Evolutionary conservation across 2,113 vertebrate species (phyloP).

Genomic region (Coreoperca whiteheadi): DNA sequence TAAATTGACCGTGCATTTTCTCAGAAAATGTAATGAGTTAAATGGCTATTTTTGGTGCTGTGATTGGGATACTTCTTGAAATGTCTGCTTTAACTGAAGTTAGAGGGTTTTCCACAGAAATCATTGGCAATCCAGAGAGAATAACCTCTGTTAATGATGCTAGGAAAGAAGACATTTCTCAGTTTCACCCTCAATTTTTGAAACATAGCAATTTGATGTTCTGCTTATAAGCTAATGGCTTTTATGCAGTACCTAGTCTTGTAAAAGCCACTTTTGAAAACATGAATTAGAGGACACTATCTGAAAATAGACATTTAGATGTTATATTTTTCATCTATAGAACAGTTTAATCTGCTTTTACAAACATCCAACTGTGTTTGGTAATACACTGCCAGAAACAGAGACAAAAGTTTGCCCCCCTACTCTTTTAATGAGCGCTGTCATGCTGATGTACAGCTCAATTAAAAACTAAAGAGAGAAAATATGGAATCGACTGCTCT

Average conservation of each 20-base stretch:
- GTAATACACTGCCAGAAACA: not conserved
- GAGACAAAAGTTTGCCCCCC: not conserved
- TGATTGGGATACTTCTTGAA: not conserved
- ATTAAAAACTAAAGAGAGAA: slow-evolving; percentile 10
- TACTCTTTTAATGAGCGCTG: slow-evolving; percentile 1
- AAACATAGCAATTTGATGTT: not conserved
- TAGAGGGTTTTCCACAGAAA: not conserved
- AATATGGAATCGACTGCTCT: not conserved
- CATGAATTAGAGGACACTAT: not conserved
- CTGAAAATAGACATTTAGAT: not conserved
- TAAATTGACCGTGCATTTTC: not conserved
- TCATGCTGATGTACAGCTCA: slow-evolving; percentile 18
- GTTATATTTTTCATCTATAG: not conserved
- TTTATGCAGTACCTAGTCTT: not conserved
- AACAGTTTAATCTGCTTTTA: not conserved
- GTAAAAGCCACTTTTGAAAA: not conserved
- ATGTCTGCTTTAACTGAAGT: not conserved
- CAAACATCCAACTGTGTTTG: slow-evolving; percentile 7
- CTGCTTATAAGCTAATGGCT: not conserved
- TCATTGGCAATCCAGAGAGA: not conserved
- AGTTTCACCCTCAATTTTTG: not conserved
- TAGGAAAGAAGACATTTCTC: slow-evolving; percentile 3
- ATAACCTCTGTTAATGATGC: not conserved
- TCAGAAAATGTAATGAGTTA: not conserved
- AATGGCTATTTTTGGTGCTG: not conserved